Base-by-base conservation (phyloP, 1,140 invertebrate genomes). In the Phocides pigmalion region DNA sequence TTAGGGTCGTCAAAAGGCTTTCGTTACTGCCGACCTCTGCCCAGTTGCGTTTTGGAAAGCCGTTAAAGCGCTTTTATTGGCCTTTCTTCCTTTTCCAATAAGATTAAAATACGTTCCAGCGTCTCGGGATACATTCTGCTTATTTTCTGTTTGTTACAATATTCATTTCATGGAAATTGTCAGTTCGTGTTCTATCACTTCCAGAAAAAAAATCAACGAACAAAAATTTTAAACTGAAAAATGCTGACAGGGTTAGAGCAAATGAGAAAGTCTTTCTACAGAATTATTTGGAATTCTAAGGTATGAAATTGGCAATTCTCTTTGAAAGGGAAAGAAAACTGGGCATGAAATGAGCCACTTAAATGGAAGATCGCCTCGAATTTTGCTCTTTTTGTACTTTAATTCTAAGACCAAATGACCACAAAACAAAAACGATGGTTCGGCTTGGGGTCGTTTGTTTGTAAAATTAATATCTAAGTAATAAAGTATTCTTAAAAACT, bases 131-230 rank as follows among this genome's bases (percentile, higher is more conserved):
- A 63, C 39, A 61, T 64, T 64, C 22, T 17, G 54, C 53, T 66
- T 66, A 63, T 70, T 54, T 62, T 14, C 61, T 22, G 51, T 63
- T 49, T 62, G 58, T 37, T 49, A 39, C 16, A 32, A 67, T 47
- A 67, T 70, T 70, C 64, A 61, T 66, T 70, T 67, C 53, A 64
- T 14, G 35, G 41, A 70, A 67, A 70, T 62, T 53, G 68, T 54
- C n/a, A 54, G 35, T 37, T 20, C 51, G 35, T 54, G 51, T 12
- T 16, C 35, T 54, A 39, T 54, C 51, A 15, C 17, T 22, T 53
- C 8, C 17, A 41, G 51, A 51, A 54, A 39, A 39, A n/a, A 37
- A 37, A 22, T 20, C 50, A 32, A n/a, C 15, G 9, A 19, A 46
- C 44, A 12, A 46, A 46, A 20, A 4, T 41, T 17, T 54, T 5